Evolutionary conservation across 2,888 invertebrate genomes (phyloP).

Genomic region (Drosophila lacicola): DNA sequence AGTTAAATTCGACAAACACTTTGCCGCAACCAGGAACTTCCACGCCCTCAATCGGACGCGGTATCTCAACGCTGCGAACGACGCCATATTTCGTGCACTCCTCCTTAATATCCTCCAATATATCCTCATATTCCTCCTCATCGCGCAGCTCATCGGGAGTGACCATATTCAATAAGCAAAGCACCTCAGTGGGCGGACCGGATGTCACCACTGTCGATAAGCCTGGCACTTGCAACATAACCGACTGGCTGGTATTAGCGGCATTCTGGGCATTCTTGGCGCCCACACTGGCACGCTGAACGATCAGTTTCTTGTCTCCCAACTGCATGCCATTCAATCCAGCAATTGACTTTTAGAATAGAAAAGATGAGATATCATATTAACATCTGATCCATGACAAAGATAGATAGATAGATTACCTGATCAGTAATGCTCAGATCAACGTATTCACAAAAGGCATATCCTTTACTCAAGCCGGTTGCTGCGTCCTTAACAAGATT

Average conservation of each 20-base stretch:
- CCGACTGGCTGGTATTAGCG: constrained; percentile 85
- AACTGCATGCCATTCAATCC: constrained; percentile 99
- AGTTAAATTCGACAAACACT: constrained; percentile 99
- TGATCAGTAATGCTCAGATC: constrained; percentile 99
- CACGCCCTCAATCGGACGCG: constrained; percentile 97
- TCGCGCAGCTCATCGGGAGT: constrained; percentile 97
- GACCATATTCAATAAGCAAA: constrained; percentile 99
- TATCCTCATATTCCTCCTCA: constrained; percentile 99
- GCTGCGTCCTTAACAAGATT: constrained; percentile 99
- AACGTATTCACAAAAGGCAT: constrained; percentile 99
- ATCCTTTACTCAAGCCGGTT: constrained; percentile 98
- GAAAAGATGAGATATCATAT: neutral
- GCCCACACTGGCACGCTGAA: constrained; percentile 98
- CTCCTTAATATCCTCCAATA: constrained; percentile 98
- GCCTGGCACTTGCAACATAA: constrained; percentile 88
- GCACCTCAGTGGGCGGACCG: constrained; percentile 97
- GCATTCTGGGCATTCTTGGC: constrained; percentile 95
- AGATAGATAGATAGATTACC: constrained; percentile 86
- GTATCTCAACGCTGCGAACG: constrained; percentile 98
- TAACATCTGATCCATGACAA: neutral
- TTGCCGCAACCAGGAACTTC: constrained; percentile 99
- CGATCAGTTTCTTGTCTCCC: constrained; percentile 99
- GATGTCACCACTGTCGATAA: constrained; percentile 95
- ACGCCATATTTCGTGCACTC: constrained; percentile 99
- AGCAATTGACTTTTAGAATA: constrained; percentile 92